phyloP scores from a whole-genome alignment of 2,113 vertebrate species.

The Eptesicus fuscus region DNA sequence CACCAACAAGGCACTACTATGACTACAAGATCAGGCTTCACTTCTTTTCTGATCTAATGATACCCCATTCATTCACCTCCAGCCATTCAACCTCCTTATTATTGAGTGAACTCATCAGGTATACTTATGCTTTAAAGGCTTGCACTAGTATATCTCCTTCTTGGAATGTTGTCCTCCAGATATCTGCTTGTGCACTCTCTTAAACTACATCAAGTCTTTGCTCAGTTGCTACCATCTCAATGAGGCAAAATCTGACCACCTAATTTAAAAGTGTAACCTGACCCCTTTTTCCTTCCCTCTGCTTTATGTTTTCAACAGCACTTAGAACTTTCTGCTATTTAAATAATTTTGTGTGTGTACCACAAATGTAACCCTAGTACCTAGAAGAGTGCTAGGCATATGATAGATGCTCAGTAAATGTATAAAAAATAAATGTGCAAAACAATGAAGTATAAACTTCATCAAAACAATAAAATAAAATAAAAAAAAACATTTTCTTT shows the following conservation, averaged over 20 bases:
- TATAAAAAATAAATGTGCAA: not conserved
- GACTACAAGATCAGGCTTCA: not conserved
- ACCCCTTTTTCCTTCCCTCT: not conserved
- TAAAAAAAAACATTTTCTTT: not conserved
- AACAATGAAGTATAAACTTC: not conserved
- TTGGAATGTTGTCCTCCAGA: not conserved
- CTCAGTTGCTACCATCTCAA: not conserved
- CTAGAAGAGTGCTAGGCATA: not conserved
- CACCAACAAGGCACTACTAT: not conserved
- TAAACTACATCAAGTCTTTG: not conserved
- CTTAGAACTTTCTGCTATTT: not conserved
- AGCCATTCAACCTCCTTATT: not conserved
- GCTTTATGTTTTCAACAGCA: not conserved
- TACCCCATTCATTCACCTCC: not conserved
- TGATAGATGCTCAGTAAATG: not conserved
- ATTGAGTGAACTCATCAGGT: not conserved
- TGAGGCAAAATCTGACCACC: not conserved
- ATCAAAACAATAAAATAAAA: not conserved
- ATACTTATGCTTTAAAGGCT: not conserved
- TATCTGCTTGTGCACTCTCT: not conserved
- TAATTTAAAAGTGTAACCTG: not conserved
- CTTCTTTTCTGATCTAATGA: not conserved
- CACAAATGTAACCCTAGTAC: not conserved
- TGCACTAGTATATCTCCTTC: not conserved
- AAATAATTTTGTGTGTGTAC: not conserved